Evolutionary conservation across 1,140 invertebrate genomes (phyloP).

Genomic region (Coptotermes formosanus): DNA sequence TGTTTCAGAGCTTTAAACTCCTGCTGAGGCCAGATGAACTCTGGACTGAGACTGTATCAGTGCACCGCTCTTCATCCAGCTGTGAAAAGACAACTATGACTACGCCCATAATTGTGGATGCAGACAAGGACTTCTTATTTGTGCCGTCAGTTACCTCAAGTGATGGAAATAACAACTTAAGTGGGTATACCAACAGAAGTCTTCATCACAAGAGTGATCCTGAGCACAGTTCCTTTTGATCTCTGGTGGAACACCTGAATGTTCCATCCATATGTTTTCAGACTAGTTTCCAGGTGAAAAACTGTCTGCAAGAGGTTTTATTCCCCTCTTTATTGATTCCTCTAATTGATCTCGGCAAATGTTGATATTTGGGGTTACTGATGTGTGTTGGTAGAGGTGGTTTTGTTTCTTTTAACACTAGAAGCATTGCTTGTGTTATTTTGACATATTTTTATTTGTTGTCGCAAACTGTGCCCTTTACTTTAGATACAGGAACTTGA

Average conservation of each 20-base stretch:
- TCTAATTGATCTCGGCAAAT: too few relatives aligned
- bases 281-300: too few relatives aligned
- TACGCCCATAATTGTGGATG: neutral
- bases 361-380: too few relatives aligned
- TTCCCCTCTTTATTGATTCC: too few relatives aligned
- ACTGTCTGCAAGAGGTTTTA: too few relatives aligned
- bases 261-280: too few relatives aligned
- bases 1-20: neutral
- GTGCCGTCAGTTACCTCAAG: neutral
- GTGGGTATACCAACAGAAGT: neutral
- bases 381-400: too few relatives aligned
- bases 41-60: neutral
- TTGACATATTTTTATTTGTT: too few relatives aligned
- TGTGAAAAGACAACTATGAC: conserved; percentile 2
- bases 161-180: neutral
- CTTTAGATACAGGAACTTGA: too few relatives aligned
- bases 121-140: neutral
- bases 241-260: neutral
- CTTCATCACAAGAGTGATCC: neutral
- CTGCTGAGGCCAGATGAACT: neutral
- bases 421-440: too few relatives aligned
- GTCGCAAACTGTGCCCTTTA: too few relatives aligned
- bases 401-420: too few relatives aligned
- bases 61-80: neutral
- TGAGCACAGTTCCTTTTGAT: conserved; percentile 10